Percentiles rank a stretch among this genome's conserved stretches.
phyloP scores from a whole-genome alignment of 2,888 invertebrate genomes.

The Sipha maydis region DNA sequence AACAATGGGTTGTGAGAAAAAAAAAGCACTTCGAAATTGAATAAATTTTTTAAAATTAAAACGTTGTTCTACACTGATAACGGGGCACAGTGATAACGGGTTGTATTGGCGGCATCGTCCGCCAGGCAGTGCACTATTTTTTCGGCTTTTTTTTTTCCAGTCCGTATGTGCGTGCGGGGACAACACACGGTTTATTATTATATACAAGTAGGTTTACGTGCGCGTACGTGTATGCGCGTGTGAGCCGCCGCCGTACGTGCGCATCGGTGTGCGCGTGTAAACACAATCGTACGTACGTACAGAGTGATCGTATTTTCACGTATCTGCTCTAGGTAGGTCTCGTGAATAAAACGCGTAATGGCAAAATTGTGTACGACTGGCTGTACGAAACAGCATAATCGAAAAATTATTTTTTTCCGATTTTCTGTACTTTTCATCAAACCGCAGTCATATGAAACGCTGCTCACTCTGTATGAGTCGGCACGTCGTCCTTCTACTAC shows the following conservation, averaged over 20 bases:
- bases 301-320: too few relatives aligned
- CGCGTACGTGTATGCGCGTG: conserved; percentile 1
- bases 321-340: too few relatives aligned
- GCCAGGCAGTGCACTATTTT: conserved; percentile 30
- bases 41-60: conserved; percentile 58
- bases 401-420: too few relatives aligned
- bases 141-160: background rate
- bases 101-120: conserved; percentile 60
- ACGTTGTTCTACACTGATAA: conserved; percentile 59
- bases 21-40: conserved; percentile 17
- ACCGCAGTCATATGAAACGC: too few relatives aligned
- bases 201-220: too few relatives aligned
- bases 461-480: background rate
- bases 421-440: too few relatives aligned
- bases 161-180: background rate
- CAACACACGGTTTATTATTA: background rate
- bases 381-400: too few relatives aligned
- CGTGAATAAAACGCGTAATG: too few relatives aligned
- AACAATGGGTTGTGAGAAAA: background rate
- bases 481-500: background rate
- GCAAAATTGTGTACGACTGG: too few relatives aligned
- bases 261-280: background rate
- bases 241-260: background rate
- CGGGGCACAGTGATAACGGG: conserved; percentile 54
- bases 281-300: too few relatives aligned